These are phyloP conservation scores for Anguilla obscura DNA, from an alignment of 2,797 vertebrate genomes.

Conservation along the genomic window DNA sequence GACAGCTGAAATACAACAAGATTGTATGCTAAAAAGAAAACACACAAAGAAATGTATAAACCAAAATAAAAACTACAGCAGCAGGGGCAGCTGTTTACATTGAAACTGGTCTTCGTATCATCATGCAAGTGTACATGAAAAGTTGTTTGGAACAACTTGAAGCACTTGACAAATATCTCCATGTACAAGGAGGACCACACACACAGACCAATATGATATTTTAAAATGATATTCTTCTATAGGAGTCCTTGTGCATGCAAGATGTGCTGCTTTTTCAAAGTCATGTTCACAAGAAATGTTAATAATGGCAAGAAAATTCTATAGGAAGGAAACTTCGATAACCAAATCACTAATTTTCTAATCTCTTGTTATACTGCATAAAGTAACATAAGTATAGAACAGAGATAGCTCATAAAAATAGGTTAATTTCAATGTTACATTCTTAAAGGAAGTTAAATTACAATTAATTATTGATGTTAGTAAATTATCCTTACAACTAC, in stretches of 20 bases:
- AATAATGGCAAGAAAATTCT: not conserved
- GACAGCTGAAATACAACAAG: conserved; percentile 22
- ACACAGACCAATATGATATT: conserved; percentile 84
- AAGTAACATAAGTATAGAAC: not conserved
- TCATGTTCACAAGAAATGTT: not conserved
- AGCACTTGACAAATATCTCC: conserved; percentile 78
- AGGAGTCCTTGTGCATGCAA: conserved; percentile 58
- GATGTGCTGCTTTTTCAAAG: conserved; percentile 60
- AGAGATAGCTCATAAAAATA: not conserved
- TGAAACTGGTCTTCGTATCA: conserved; percentile 62
- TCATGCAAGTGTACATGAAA: conserved; percentile 92
- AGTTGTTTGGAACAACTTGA: conserved; percentile 88
- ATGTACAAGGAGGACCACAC: conserved; percentile 88
- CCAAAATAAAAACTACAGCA: conserved; percentile 27
- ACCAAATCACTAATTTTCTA: not conserved
- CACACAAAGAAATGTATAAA: conserved; percentile 39
- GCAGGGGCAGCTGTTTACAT: conserved; percentile 41
- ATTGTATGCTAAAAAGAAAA: conserved; percentile 31
- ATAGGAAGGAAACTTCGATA: not conserved
- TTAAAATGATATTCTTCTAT: conserved; percentile 92
- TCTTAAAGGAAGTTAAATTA: not conserved
- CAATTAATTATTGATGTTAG: not conserved
- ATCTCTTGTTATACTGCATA: not conserved
- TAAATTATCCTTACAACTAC: not conserved
- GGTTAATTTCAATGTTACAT: not conserved